Evolutionary conservation across 1,140 invertebrate genomes (phyloP).

Genomic region (Orius laevigatus): DNA sequence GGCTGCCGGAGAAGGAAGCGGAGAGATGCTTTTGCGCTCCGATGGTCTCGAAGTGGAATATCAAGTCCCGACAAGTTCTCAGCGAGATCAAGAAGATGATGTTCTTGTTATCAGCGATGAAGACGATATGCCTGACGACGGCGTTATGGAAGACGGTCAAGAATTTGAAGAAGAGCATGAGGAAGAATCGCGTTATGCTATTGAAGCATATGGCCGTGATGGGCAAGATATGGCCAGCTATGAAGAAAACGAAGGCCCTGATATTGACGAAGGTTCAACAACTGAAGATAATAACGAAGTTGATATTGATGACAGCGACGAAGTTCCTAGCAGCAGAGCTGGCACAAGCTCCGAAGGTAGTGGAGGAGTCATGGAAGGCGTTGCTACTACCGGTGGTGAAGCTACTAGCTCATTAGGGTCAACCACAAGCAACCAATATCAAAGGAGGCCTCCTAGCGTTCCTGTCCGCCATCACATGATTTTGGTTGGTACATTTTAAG

Average conservation of each 20-base stretch:
- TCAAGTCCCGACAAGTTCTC: slow-evolving; percentile 64
- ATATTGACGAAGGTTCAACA: slow-evolving; percentile 25
- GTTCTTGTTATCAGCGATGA: slow-evolving; percentile 54
- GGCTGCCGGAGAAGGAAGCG: slow-evolving; percentile 7
- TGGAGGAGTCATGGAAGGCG: slow-evolving; percentile 18
- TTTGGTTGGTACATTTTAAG: slow-evolving; percentile 23
- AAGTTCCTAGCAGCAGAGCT: slow-evolving; percentile 8
- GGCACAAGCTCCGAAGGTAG: slow-evolving; percentile 5
- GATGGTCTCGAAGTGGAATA: slow-evolving; percentile 41
- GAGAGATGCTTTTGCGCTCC: slow-evolving; percentile 15
- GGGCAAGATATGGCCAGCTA: slow-evolving; percentile 30
- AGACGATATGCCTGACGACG: slow-evolving; percentile 37
- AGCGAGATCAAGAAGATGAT: slow-evolving; percentile 64
- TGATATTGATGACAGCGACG: slow-evolving; percentile 34
- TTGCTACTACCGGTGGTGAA: slow-evolving; percentile 17
- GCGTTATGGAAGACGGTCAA: slow-evolving; percentile 18
- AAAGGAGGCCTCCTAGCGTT: slow-evolving; percentile 11
- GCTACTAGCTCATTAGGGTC: slow-evolving; percentile 27
- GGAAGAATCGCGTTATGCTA: slow-evolving; percentile 35
- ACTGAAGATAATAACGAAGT: slow-evolving; percentile 44
- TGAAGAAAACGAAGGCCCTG: slow-evolving; percentile 28
- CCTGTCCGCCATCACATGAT: slow-evolving; percentile 27
- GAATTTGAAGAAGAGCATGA: slow-evolving; percentile 28
- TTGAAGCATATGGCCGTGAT: slow-evolving; percentile 28
- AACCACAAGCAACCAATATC: slow-evolving; percentile 33